Evolutionary conservation across 2,113 vertebrate species (phyloP), one percentile per base, ranked within the genome.

Genomic region (Corydoras sp.): DNA sequence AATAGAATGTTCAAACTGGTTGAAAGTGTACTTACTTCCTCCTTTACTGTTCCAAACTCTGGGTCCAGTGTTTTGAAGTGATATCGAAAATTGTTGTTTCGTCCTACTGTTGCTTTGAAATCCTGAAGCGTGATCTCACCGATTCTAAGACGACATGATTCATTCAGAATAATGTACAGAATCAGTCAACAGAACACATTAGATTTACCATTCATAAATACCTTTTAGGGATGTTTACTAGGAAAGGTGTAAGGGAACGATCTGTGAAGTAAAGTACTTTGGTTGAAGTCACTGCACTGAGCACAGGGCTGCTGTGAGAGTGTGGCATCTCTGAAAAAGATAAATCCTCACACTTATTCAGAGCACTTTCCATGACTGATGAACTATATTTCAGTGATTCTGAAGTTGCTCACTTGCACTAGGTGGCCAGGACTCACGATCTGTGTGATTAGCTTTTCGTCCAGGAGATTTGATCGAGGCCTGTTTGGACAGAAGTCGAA

Each of bases 181-280:
- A 58, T 56, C 10, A 15, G 31, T 55, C 29, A n/a, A 18, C 30
- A 1, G 18, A 24, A 24, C 18, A 24, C 18, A 24, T 24, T 24
- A 24, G 18, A 24, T 24, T 24, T 24, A 24, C 18, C 2, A 24
- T 24, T 24, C 18, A 24, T 24, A 24, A 24, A 24, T 24, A 93
- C 96, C 95, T 96, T 91, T 98, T 99, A 78, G 96, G 93, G 87
- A 99, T 98, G 86, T 90, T 98, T 80, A 99, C 92, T 87, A 98
- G 92, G 85, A 98, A 98, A 49, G 96, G 96, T 4, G 96, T 98
- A 75, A 98, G 94, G 48, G 96, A 98, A 74, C 94, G 93, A 80
- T 97, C 94, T 1, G 95, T 99, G 86, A 97, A 99, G 85, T 99
- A 98, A 31, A 99, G 92, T 86, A 97, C 95, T 94, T 97, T 99